Conservation (phyloP, 2,113 vertebrate species). For the Apodemus sylvaticus region DNA sequence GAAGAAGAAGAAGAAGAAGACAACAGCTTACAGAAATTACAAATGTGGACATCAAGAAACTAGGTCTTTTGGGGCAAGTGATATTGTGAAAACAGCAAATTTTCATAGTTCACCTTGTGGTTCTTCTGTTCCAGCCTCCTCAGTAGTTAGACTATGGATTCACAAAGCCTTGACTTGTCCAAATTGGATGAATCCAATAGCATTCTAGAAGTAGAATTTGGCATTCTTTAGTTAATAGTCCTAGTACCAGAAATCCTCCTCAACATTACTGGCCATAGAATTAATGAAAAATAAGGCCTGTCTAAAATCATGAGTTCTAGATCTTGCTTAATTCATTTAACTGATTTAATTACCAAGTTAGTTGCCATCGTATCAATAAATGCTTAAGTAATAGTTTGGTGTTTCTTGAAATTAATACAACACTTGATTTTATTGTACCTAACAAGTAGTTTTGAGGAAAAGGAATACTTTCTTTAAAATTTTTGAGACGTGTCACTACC, state of each 20-base stretch:
- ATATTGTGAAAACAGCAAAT: background rate
- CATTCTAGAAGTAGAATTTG: background rate
- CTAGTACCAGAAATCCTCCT: background rate
- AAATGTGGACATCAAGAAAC: background rate
- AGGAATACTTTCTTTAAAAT: background rate
- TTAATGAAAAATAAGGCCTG: too few relatives aligned
- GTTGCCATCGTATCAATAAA: background rate
- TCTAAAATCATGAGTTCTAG: background rate
- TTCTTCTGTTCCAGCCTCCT: background rate
- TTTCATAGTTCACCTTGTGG: background rate
- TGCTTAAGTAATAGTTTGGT: background rate
- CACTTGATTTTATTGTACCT: conserved; percentile 7
- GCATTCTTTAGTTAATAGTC: background rate
- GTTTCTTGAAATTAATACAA: background rate
- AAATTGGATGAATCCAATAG: background rate
- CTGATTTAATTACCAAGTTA: background rate
- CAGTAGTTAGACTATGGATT: background rate
- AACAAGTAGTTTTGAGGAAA: background rate
- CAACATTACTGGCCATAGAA: background rate
- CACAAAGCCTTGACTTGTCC: too few relatives aligned
- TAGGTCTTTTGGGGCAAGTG: background rate
- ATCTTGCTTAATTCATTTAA: background rate
- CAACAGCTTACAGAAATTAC: background rate
- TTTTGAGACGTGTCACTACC: background rate
- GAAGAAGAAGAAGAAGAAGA: too few relatives aligned